A percentile compares a stretch with the other conserved stretches of the same genome.
These are phyloP conservation scores for Rhineura floridana DNA, from an alignment of 2,113 vertebrate genomes.

Conservation along the genomic window DNA sequence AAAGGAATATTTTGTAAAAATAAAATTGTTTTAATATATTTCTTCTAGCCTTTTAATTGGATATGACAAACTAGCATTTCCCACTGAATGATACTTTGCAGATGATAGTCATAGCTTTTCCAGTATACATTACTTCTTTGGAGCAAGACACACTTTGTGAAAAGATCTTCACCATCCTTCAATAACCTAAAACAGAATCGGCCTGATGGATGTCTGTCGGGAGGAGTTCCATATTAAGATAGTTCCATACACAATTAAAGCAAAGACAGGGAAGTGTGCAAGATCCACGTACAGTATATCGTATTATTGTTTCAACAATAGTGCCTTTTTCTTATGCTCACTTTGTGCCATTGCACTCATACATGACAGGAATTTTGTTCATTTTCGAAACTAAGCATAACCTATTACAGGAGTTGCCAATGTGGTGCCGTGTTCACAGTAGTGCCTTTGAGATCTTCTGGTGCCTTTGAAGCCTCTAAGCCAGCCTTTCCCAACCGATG, in stretches of 20 bases:
- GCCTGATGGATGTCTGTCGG: not conserved
- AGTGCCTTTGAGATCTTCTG: too few relatives aligned
- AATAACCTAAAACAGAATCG: not conserved
- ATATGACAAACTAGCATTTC: not conserved
- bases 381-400: not conserved
- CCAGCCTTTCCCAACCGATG: too few relatives aligned
- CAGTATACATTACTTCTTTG: not conserved
- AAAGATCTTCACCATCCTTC: not conserved
- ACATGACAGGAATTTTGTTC: not conserved
- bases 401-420: too few relatives aligned
- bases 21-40: constrained; percentile 30
- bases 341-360: not conserved
- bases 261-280: not conserved
- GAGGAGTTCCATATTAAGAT: not conserved
- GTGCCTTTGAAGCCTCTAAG: too few relatives aligned
- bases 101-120: not conserved
- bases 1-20: constrained; percentile 44
- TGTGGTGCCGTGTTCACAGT: too few relatives aligned
- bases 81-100: not conserved
- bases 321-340: not conserved
- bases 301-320: not conserved
- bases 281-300: not conserved
- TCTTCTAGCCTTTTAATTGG: not conserved
- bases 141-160: not conserved
- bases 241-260: not conserved